Evolutionary conservation across 2,888 invertebrate species (phyloP).

Genomic region (Cosmorhoe ocellata): DNA sequence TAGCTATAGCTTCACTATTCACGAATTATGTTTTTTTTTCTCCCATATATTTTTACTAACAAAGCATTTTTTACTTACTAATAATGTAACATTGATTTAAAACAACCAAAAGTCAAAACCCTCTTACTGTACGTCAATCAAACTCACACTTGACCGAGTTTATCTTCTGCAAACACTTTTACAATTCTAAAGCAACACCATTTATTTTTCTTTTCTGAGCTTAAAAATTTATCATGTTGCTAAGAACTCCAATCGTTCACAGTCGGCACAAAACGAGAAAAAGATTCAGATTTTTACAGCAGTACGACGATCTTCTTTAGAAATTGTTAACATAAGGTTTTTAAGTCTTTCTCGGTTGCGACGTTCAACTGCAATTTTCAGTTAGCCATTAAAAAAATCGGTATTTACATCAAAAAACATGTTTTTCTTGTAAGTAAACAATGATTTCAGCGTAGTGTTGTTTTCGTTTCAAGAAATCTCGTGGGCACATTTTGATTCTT

Average conservation of each 20-base stretch:
- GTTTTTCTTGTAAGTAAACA: constrained; percentile 39
- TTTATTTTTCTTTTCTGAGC: background rate
- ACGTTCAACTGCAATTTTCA: constrained; percentile 1
- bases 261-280: constrained; percentile 1
- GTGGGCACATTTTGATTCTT: constrained; percentile 43
- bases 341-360: too few relatives aligned
- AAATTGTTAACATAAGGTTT: too few relatives aligned
- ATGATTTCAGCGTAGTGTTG: constrained; percentile 35
- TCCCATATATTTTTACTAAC: too few relatives aligned
- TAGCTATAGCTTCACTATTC: background rate
- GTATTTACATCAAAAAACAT: constrained; percentile 18
- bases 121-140: too few relatives aligned
- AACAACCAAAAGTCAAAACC: too few relatives aligned
- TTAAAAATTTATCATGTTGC: constrained; percentile 12
- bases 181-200: background rate
- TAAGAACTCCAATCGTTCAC: constrained; percentile 1
- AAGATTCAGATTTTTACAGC: too few relatives aligned
- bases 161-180: background rate
- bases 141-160: too few relatives aligned
- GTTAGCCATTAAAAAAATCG: background rate
- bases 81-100: too few relatives aligned
- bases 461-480: constrained; percentile 41
- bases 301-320: too few relatives aligned
- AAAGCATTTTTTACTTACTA: too few relatives aligned
- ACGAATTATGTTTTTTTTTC: too few relatives aligned